A percentile compares a stretch with the other conserved stretches of the same genome.
These are phyloP conservation scores for Bombus balteatus DNA, from an alignment of 1,140 invertebrate genomes.

Conservation along the genomic window DNA sequence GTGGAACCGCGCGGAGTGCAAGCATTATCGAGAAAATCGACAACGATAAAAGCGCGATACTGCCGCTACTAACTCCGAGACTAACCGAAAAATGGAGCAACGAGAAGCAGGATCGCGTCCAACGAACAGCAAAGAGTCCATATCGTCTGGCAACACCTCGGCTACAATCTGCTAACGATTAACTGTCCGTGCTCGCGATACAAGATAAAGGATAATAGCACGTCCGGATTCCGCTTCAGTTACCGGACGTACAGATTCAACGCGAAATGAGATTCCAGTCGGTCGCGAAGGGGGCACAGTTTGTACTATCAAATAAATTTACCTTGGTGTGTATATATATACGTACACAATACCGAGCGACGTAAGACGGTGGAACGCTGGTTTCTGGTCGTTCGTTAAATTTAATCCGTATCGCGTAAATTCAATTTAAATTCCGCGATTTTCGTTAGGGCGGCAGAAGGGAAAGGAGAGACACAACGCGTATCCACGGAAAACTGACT, in stretches of 20 bases:
- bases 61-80: too few relatives aligned
- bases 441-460: not conserved
- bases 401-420: conserved; percentile 34
- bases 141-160: conserved; percentile 27
- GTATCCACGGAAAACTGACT: conserved; percentile 4
- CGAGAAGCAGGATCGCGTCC: not conserved
- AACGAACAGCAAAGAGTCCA: conserved; percentile 34
- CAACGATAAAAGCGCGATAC: not conserved
- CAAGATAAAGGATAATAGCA: conserved; percentile 58
- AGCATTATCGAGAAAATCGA: not conserved
- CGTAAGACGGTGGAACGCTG: not conserved
- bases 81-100: not conserved
- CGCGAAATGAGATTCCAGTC: conserved; percentile 63
- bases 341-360: not conserved
- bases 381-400: conserved; percentile 16
- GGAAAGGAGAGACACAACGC: not conserved
- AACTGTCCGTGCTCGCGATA: conserved; percentile 60
- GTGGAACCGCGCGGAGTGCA: not conserved
- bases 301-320: conserved; percentile 38
- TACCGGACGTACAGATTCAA: conserved; percentile 60
- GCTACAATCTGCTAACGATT: conserved; percentile 56
- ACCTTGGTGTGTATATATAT: not conserved
- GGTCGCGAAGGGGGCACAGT: conserved; percentile 6
- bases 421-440: conserved; percentile 45
- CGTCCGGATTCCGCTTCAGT: conserved; percentile 52